Evolutionary conservation across 2,888 invertebrate genomes (phyloP), one percentile per base, ranked within the genome.

Genomic region (Prosopocoilus inquinatus): DNA sequence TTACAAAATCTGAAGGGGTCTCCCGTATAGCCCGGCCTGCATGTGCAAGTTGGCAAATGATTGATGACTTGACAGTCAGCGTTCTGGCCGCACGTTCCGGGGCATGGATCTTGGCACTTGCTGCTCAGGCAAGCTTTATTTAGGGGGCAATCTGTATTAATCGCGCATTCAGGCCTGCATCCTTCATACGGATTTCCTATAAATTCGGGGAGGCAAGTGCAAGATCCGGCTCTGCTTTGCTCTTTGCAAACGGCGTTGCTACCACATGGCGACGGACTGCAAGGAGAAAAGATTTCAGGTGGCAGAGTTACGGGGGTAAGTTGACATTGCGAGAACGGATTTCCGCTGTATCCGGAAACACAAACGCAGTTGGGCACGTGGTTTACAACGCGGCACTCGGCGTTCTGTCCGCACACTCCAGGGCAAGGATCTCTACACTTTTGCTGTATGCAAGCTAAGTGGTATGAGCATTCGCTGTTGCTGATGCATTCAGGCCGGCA

Each of bases 31-130:
- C 81, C 81, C 5, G 75, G 74, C 47, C 83, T 81, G 69, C 90
- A 90, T 43, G 81, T 82, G 67, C 91, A 91, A 64, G 87, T 84
- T 7, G 90, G 89, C 67, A 84, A 83, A 68, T 91, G 90, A 67
- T 88, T 88, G 3, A 88, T 84, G n/a, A 89, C 88, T 76, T 85
- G 84, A 69, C 91, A 91, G 53, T 84, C 80, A 5, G 90, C 86
- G 70, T 84, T 85, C 47, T 83, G 79, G 9, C 89, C 89, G 70
- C 89, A 89, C 16, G 87, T 82, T 57, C 88, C 88, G 7, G 84
- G 81, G 69, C 89, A 90, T n/a, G 90, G 90, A 72, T 89, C 84
- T 35, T 79, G 71, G 69, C 90, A 90, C 64, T 84, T 86, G 67
- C 86, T 86, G 67, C 86, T 85, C 48, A 83, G 81, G 64, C 90